Evolutionary conservation across 2,888 invertebrate genomes (phyloP).

Genomic region (Caenorhabditis becei): DNA sequence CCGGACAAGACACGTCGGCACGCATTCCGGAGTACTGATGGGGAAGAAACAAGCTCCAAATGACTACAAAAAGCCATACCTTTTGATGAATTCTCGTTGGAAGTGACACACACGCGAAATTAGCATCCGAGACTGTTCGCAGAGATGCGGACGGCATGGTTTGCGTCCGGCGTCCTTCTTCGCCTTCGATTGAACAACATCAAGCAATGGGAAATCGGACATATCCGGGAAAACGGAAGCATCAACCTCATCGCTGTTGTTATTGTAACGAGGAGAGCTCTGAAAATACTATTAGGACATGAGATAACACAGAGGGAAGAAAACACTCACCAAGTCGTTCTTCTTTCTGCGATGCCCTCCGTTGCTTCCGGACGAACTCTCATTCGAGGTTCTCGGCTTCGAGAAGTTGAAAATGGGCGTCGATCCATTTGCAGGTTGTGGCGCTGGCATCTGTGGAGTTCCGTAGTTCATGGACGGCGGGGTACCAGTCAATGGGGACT

Average conservation of each 20-base stretch:
- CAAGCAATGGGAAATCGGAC: slow-evolving; percentile 58
- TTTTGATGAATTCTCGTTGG: slow-evolving; percentile 57
- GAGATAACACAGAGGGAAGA: not conserved
- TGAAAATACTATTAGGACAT: slow-evolving; percentile 6
- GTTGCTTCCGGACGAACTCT: slow-evolving; percentile 17
- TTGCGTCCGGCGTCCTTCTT: slow-evolving; percentile 62
- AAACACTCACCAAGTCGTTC: slow-evolving; percentile 38
- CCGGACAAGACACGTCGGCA: not conserved
- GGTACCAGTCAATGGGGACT: slow-evolving; percentile 58
- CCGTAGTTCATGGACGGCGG: slow-evolving; percentile 54
- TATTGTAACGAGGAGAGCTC: slow-evolving; percentile 54
- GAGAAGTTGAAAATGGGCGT: slow-evolving; percentile 55
- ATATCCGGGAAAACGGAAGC: slow-evolving; percentile 53
- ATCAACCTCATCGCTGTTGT: slow-evolving; percentile 41
- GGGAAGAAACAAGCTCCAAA: not conserved
- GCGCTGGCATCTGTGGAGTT: slow-evolving; percentile 43
- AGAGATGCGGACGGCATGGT: slow-evolving; percentile 60
- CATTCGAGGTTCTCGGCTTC: slow-evolving; percentile 48
- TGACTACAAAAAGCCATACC: slow-evolving; percentile 20
- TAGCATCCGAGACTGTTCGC: slow-evolving; percentile 62
- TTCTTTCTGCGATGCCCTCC: slow-evolving; percentile 50
- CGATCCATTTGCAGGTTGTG: slow-evolving; percentile 39
- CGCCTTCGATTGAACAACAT: slow-evolving; percentile 57
- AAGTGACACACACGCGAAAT: slow-evolving; percentile 60
- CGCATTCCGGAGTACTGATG: not conserved